Percentiles rank a stretch among this genome's conserved stretches.
These are phyloP conservation scores for Heterohyrax brucei DNA, from an alignment of 2,797 vertebrate genomes.

Conservation along the genomic window DNA sequence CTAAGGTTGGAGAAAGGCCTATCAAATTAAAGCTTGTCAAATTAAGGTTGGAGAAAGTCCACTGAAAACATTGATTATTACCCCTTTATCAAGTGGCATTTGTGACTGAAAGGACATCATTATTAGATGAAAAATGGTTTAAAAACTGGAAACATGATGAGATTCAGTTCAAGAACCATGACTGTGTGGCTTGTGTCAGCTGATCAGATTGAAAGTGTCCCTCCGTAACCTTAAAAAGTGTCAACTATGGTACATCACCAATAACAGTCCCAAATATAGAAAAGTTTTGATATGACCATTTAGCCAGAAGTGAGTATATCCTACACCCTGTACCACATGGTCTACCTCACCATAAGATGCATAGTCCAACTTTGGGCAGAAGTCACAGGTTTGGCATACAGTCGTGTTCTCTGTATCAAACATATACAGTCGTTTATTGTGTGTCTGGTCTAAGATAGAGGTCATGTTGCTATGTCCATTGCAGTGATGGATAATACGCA, in stretches of 20 bases:
- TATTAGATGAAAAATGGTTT: not conserved
- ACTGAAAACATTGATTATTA: not conserved
- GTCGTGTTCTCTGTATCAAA: not conserved
- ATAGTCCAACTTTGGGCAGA: not conserved
- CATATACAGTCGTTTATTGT: not conserved
- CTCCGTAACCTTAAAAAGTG: not conserved
- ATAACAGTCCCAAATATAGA: not conserved
- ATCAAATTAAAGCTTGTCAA: too few species aligned
- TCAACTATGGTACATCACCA: too few species aligned
- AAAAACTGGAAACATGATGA: not conserved
- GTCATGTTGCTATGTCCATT: not conserved
- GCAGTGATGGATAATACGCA: not conserved
- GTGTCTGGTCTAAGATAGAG: not conserved
- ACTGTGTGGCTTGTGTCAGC: not conserved
- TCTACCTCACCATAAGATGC: not conserved
- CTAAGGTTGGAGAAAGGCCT: too few species aligned
- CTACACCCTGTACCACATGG: not conserved
- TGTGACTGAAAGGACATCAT: not conserved
- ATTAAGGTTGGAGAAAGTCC: not conserved
- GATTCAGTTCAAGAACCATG: not conserved
- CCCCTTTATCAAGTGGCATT: not conserved
- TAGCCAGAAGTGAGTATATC: not conserved
- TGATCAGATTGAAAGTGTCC: not conserved
- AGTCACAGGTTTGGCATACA: not conserved
- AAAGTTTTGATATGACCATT: not conserved